Percentiles rank a stretch among this genome's conserved stretches.
Conservation (phyloP, 2,888 invertebrate species). For the Epirrhoe tristata region DNA sequence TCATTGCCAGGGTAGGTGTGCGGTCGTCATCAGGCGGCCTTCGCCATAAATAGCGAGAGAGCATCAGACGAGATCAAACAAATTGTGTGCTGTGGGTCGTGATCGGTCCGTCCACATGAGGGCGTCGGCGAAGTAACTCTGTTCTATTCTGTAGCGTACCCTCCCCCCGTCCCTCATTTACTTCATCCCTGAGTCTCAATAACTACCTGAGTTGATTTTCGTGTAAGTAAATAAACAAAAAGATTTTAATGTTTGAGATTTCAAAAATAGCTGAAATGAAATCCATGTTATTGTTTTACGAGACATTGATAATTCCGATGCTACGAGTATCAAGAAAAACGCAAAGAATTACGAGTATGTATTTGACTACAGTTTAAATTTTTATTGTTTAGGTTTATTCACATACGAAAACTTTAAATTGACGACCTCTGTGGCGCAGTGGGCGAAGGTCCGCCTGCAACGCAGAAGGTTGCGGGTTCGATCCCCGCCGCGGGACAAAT, state of each 20-base stretch:
- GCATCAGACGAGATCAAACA: constrained; percentile 80
- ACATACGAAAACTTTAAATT: too few species aligned
- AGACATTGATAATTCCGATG: constrained; percentile 9
- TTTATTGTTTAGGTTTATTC: too few species aligned
- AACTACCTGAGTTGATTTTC: constrained; percentile 33
- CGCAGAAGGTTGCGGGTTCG: too few species aligned
- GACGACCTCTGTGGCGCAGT: too few species aligned
- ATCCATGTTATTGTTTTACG: constrained; percentile 23
- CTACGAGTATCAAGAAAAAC: constrained; percentile 11
- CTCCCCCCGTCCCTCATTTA: constrained; percentile 22
- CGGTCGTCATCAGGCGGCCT: constrained; percentile 70
- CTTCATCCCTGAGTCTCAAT: constrained; percentile 18
- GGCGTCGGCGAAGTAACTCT: constrained; percentile 55
- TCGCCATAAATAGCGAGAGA: constrained; percentile 80
- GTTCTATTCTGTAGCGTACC: constrained; percentile 17
- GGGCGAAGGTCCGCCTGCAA: too few species aligned
- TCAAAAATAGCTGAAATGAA: constrained; percentile 21
- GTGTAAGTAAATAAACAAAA: constrained; percentile 35
- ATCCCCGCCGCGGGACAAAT: too few species aligned
- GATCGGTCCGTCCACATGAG: constrained; percentile 77
- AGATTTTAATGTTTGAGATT: constrained; percentile 1
- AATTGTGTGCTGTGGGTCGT: constrained; percentile 81
- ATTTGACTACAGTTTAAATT: too few species aligned
- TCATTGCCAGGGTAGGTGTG: constrained; percentile 53
- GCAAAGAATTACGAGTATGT: constrained; percentile 44